Evolutionary conservation across 2,113 vertebrate species (phyloP).

Genomic region (Amphiprion ocellaris): DNA sequence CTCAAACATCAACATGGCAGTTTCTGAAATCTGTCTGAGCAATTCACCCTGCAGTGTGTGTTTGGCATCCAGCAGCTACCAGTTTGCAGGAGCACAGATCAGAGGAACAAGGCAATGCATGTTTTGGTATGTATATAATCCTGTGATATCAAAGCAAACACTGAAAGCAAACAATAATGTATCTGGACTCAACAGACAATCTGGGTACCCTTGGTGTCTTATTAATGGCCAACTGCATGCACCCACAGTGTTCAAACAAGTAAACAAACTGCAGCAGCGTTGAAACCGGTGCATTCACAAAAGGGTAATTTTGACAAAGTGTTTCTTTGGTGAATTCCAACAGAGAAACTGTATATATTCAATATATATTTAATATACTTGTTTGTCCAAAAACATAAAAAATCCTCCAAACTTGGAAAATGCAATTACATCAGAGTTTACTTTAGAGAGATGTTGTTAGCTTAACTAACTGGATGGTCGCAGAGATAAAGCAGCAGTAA

Average conservation of each 20-base stretch:
- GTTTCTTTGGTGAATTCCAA: not conserved
- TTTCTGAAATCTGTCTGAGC: constrained; percentile 29
- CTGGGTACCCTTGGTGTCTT: constrained; percentile 8
- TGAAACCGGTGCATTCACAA: constrained; percentile 17
- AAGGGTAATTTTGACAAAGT: constrained; percentile 6
- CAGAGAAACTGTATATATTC: not conserved
- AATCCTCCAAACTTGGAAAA: not conserved
- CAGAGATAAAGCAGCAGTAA: constrained; percentile 8
- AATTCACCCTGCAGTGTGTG: constrained; percentile 37
- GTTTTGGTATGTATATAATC: not conserved
- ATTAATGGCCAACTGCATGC: constrained; percentile 32
- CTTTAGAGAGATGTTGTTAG: constrained; percentile 9
- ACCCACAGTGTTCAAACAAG: constrained; percentile 34
- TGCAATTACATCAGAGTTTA: not conserved
- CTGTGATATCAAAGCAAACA: constrained; percentile 36
- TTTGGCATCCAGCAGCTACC: not conserved
- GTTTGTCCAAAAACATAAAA: not conserved
- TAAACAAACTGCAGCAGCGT: constrained; percentile 12
- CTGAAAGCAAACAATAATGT: constrained; percentile 30
- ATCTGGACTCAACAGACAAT: constrained; percentile 23
- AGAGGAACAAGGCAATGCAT: constrained; percentile 16
- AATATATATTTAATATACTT: not conserved
- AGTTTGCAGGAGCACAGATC: constrained; percentile 30
- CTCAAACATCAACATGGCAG: constrained; percentile 9
- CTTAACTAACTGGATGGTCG: constrained; percentile 4